Conservation (phyloP, 2,888 invertebrate species). For the Cheilosia variabilis region DNA sequence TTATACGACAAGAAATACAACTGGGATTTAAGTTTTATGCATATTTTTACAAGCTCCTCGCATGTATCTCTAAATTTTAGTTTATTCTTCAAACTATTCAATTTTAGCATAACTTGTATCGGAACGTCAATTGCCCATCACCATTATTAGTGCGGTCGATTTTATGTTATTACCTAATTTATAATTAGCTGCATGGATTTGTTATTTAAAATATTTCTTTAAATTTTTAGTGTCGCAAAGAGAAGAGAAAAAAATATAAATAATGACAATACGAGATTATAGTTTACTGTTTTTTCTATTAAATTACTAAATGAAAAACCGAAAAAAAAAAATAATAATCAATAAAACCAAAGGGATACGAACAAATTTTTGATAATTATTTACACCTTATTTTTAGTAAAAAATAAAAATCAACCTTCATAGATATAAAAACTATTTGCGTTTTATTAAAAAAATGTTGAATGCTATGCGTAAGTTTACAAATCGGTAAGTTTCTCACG, state of each 20-base stretch:
- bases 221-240: constrained; percentile 21
- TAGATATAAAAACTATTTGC: constrained; percentile 9
- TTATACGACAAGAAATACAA: too few species aligned
- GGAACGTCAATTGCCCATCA: too few species aligned
- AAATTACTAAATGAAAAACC: constrained; percentile 20
- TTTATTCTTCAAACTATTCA: too few species aligned
- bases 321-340: not conserved
- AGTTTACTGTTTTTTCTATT: constrained; percentile 63
- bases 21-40: too few species aligned
- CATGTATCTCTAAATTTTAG: too few species aligned
- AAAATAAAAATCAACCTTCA: constrained; percentile 37
- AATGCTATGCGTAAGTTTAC: not conserved
- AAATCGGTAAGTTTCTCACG: not conserved
- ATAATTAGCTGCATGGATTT: constrained; percentile 58
- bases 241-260: constrained; percentile 30
- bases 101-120: too few species aligned
- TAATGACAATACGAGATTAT: constrained; percentile 65
- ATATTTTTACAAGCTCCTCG: too few species aligned
- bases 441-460: not conserved
- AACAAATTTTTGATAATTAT: constrained; percentile 69
- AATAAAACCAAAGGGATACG: constrained; percentile 25
- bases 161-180: constrained; percentile 2
- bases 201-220: constrained; percentile 9
- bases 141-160: too few species aligned
- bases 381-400: constrained; percentile 60